Conservation (phyloP, 2,113 vertebrate species). For the Pachycephala philippinensis region DNA sequence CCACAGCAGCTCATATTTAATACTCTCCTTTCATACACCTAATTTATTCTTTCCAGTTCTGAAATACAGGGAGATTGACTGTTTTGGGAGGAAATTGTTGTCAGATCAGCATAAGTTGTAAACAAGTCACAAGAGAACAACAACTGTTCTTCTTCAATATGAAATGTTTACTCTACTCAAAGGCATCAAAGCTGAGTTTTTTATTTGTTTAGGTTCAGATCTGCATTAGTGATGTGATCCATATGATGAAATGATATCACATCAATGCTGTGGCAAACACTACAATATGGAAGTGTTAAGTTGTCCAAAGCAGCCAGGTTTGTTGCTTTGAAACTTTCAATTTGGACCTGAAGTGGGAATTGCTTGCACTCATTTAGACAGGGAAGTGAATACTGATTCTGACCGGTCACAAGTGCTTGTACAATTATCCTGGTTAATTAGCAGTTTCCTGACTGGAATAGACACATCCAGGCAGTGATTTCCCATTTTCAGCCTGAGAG, state of each 20-base stretch:
- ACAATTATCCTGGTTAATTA: neutral
- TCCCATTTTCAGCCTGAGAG: neutral
- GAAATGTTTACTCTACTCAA: neutral
- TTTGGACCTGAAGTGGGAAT: neutral
- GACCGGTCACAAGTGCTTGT: neutral
- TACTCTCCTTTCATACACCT: neutral
- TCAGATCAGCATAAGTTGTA: neutral
- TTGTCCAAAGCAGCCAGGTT: neutral
- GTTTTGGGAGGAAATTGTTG: neutral
- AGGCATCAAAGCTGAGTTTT: neutral
- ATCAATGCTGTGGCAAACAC: neutral
- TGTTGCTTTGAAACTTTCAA: neutral
- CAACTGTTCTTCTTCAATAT: neutral
- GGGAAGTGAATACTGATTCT: neutral
- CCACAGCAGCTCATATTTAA: accelerated
- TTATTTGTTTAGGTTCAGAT: neutral
- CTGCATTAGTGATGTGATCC: neutral
- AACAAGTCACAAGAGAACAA: neutral
- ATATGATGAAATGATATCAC: accelerated
- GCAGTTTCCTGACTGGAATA: neutral
- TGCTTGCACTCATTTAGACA: neutral
- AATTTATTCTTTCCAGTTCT: neutral
- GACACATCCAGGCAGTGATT: neutral
- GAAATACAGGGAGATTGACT: neutral
- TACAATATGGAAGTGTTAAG: neutral